Conservation (phyloP, 1,140 invertebrate species). For the Lucilia sericata region DNA sequence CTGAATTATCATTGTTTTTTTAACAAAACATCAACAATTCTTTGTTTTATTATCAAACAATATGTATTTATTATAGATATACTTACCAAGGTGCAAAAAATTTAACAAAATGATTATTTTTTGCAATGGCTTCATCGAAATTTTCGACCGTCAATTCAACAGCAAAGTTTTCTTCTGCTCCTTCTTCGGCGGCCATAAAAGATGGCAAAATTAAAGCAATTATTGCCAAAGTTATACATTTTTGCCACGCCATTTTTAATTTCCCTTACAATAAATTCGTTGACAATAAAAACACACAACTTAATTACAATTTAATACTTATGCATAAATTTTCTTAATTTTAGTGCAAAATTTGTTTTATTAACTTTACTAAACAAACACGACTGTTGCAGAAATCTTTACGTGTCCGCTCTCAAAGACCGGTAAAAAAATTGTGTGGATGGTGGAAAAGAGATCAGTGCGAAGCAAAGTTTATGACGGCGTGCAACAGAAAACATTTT, state of each 20-base stretch:
- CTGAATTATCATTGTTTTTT: constrained; percentile 17
- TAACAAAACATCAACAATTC: background rate
- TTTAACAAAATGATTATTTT: constrained; percentile 78
- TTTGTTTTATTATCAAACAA: background rate
- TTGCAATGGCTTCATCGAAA: constrained; percentile 76
- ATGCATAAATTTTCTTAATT: background rate
- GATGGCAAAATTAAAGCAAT: constrained; percentile 14
- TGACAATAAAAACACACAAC: background rate
- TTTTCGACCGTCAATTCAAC: constrained; percentile 69
- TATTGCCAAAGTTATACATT: background rate
- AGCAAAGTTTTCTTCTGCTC: constrained; percentile 44
- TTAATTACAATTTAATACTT: background rate
- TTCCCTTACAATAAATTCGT: background rate
- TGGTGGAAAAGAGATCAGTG: too few species aligned
- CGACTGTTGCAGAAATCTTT: background rate
- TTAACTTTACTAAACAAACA: background rate
- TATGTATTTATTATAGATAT: background rate
- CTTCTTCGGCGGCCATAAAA: background rate
- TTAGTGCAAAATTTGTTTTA: background rate
- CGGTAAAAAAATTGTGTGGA: constrained; percentile 15
- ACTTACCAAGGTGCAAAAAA: constrained; percentile 83
- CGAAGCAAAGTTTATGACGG: too few species aligned
- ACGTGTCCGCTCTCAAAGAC: constrained; percentile 27
- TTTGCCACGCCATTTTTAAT: constrained; percentile 31
- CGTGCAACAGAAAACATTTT: too few species aligned